Base-by-base conservation (phyloP, 2,113 vertebrate species). In the Trematocara zebra region DNA sequence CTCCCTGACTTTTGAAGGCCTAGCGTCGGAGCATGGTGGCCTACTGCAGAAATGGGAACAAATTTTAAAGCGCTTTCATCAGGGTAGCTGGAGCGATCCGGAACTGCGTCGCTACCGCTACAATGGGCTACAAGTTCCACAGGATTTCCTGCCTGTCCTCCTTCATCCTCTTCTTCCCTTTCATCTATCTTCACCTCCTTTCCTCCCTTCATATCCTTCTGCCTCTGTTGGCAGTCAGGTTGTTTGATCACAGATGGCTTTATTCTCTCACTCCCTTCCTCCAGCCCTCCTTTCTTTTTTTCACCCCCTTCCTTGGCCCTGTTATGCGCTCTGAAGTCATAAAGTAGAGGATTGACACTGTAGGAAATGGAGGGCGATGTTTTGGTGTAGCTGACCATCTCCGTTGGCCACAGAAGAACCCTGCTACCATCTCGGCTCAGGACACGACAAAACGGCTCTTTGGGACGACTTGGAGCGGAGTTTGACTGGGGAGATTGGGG, bases 331-430 rank as follows among this genome's bases (percentile, higher is more conserved):
- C 91, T 94, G 92, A 95, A 95, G 91, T 95, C 92, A 9, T 95
- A 93, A 40, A 94, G 91, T 11, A 95, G 88, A 52, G 95, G 95
- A 85, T 95, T 95, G 76, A 95, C 84, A 7, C 94, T 91, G 89
- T 90, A 94, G 42, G 95, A 95, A 64, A 95, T 74, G 84, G 93
- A 85, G n/a, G 93, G 95, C 1, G 61, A 86, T 0, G 84, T 92
- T 37, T 83, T 85, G 88, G 95, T 95, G 91, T 93, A 92, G 78
- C 89, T 90, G 53, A 95, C 64, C 95, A 95, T 95, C 85, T 95
- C 95, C 0, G 94, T 91, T 0, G 95, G 95, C 95, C 95, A 95
- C 20, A 94, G 93, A 5, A 95, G 91, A 28, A 95, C 91, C 57
- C 89, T 85, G 83, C 80, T 76, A 5, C 93, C 91, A 6, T 95